Base-by-base conservation (phyloP, 2,113 vertebrate species). In the Bos javanicus region DNA sequence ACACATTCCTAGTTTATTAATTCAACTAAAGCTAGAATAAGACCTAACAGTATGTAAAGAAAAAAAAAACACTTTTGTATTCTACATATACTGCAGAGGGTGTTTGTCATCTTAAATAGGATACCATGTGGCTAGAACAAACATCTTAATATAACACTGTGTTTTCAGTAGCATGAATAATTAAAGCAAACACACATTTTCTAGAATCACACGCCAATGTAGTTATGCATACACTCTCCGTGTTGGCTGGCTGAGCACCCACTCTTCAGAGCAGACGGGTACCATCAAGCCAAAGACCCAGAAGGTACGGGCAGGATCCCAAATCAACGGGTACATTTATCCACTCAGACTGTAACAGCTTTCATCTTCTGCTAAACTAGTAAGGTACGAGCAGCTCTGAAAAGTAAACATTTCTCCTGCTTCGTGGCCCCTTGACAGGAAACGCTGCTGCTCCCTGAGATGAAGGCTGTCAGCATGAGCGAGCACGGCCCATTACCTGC, bases 401-500 rank as follows among this genome's bases (percentile, higher is more conserved):
- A 64, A 96, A 83, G 36, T 39, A n/a, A 81, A 90, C 80, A 74
- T 1, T 16, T 48, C 12, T 28, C 13, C 7, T 60, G 57, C 82
- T 74, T 48, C 26, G 6, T 43, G 76, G 84, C 16, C 39, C 33
- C 50, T 15, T 48, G 14, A 57, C 30, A 33, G 36, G 83, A 81
- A n/a, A 6, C 26, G 3, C 84, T 57, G 52, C 46, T 7, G 7
- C 46, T 33, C 6, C 16, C 28, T 23, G 14, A 17, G 16, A 48
- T 6, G 28, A 33, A 71, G 67, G 7, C 92, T 76, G 46, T 74
- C 21, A 48, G 57, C 88, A 46, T 12, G 7, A 56, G 26, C 1
- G 1, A 7, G 46, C 10, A 30, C 0, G 25, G 83, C 83, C 25
- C 3, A 4, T 98, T 93, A 99, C 99, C 99, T 98, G 98, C 80